Evolutionary conservation across 2,113 vertebrate species (phyloP).

Genomic region (Zosterops borbonicus): DNA sequence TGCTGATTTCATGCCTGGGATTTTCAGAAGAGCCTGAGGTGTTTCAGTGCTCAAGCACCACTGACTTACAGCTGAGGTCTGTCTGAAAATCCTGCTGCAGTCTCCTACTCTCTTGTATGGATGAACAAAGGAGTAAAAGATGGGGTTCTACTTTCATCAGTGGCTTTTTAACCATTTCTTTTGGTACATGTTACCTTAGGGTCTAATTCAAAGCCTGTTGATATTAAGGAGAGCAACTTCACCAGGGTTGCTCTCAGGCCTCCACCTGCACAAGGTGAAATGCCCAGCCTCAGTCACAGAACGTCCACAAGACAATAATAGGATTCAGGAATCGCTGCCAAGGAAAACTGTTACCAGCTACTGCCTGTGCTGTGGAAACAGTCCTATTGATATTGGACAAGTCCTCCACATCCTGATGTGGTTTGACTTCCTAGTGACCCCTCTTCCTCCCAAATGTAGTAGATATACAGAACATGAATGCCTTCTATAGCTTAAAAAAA

Average conservation of each 20-base stretch:
- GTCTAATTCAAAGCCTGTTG: neutral
- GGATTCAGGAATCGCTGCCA: conserved; percentile 21
- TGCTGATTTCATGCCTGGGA: neutral
- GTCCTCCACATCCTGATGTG: conserved; percentile 58
- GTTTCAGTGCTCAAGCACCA: neutral
- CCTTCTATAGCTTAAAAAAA: conserved; percentile 15
- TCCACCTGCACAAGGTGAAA: neutral
- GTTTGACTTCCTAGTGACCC: conserved; percentile 47
- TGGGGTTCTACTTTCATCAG: neutral
- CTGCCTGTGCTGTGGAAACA: conserved; percentile 74
- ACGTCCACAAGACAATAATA: neutral
- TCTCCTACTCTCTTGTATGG: neutral
- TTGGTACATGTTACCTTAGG: neutral
- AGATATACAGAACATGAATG: conserved; percentile 40
- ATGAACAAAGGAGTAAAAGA: neutral
- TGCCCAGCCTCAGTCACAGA: neutral
- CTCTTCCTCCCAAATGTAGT: conserved; percentile 23
- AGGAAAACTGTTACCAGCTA: conserved; percentile 9
- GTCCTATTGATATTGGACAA: conserved; percentile 59
- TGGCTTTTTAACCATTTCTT: neutral
- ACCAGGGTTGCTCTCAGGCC: neutral
- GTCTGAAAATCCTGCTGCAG: neutral
- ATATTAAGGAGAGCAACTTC: neutral
- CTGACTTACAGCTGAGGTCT: neutral
- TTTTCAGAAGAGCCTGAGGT: conserved; percentile 9